Base-by-base conservation (phyloP, 2,113 vertebrate species). In the Tretioscincus oriximinensis region DNA sequence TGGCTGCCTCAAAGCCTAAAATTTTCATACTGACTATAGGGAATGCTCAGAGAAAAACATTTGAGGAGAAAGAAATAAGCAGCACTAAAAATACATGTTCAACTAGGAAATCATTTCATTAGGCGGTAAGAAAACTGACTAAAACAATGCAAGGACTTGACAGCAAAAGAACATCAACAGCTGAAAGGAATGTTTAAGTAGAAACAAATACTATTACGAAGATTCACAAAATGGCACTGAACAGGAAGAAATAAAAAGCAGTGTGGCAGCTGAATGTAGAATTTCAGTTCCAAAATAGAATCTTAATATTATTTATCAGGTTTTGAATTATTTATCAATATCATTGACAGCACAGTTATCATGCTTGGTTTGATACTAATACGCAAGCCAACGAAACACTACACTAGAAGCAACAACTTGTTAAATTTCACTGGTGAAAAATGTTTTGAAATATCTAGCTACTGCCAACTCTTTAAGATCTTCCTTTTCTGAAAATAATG, bases 171-270 rank as follows among this genome's bases (percentile, higher is more conserved):
- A 51, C 10, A 31, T 31, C 28, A 73, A n/a, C 29, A 28, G 6
- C n/a, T 35, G 28, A 73, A 83, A 63, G 77, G 64, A 93, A 85
- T 28, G 77, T 65, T 35, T 9, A 60, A 16, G 65, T 64, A 54
- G 67, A 8, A 73, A 4, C 6, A 1, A 2, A 22, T 73, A 35
- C 2, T 58, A 49, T 45, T 79, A 58, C 0, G 66, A 3, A 49
- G 63, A 24, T 35, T 71, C 41, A 66, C 28, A 73, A 11, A 81
- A 24, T 29, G 16, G 24, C 10, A 20, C 21, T 65, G 29, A 66
- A 74, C 35, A 26, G 24, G 20, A 20, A 76, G 22, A 47, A 22
- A 24, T 64, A 16, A 65, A 41, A 14, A 35, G 64, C 7, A 47
- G 24, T 26, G 29, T 9, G 18, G 47, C 11, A 71, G 22, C 35